These are phyloP conservation scores for Thereva unica DNA, from an alignment of 2,888 invertebrate genomes.

Conservation along the genomic window DNA sequence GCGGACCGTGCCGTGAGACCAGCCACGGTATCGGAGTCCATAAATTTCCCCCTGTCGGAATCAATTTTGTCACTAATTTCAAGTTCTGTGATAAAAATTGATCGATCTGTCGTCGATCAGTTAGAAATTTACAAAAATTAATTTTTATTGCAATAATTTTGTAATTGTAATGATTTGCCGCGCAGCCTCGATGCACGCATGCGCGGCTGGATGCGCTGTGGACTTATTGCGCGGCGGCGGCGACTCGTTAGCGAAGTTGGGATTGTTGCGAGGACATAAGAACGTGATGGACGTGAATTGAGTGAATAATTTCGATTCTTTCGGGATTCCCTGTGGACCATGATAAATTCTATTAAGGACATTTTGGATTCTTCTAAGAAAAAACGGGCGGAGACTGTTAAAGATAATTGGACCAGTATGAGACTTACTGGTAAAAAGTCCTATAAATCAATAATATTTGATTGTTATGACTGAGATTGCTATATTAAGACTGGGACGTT, in stretches of 20 bases:
- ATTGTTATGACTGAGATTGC: too few relatives aligned
- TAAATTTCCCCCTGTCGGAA: slow-evolving; percentile 26
- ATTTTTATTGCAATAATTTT: slow-evolving; percentile 33
- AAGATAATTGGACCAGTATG: too few relatives aligned
- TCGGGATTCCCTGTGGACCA: too few relatives aligned
- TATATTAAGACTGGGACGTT: too few relatives aligned
- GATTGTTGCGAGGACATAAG: slow-evolving; percentile 2
- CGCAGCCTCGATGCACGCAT: too few relatives aligned
- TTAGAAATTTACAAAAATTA: slow-evolving; percentile 31
- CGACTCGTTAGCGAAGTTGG: slow-evolving; percentile 23
- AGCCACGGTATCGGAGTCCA: slow-evolving; percentile 8
- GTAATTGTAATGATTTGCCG: slow-evolving; percentile 19
- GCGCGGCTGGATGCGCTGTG: too few relatives aligned
- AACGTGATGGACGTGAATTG: slow-evolving; percentile 17
- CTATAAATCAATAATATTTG: too few relatives aligned
- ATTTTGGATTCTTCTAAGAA: too few relatives aligned
- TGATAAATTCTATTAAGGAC: too few relatives aligned
- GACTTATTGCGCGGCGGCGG: neutral
- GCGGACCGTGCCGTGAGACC: neutral
- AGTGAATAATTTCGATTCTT: slow-evolving; percentile 12
- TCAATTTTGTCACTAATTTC: slow-evolving; percentile 36
- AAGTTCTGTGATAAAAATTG: slow-evolving; percentile 29
- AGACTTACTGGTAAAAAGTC: too few relatives aligned
- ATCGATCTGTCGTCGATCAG: slow-evolving; percentile 32
- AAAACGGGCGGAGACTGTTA: too few relatives aligned